Evolutionary conservation across 2,113 vertebrate species (phyloP).

Genomic region (Eolophus roseicapilla): DNA sequence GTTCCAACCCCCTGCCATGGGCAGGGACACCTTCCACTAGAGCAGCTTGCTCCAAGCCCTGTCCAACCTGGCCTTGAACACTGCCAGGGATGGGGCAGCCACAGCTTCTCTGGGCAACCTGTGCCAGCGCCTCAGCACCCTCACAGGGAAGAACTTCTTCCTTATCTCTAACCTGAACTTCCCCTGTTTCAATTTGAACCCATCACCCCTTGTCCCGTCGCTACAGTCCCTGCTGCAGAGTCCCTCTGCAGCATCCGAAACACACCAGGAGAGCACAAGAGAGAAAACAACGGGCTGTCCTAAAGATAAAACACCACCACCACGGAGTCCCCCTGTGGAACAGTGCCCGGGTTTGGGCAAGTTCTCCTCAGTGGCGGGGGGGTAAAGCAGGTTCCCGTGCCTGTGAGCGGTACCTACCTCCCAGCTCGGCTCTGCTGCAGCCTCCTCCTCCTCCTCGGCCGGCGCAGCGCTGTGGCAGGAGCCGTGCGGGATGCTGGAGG

Average conservation of each 20-base stretch:
- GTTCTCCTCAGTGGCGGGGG: neutral
- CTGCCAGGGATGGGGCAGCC: neutral
- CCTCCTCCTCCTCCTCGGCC: neutral
- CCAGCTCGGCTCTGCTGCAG: neutral
- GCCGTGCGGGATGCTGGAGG: neutral
- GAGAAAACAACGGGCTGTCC: neutral
- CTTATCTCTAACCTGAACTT: neutral
- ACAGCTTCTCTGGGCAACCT: neutral
- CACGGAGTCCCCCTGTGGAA: neutral
- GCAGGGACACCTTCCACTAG: neutral
- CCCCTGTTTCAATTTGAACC: neutral
- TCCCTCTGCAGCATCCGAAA: neutral
- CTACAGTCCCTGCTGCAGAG: neutral
- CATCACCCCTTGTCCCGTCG: neutral
- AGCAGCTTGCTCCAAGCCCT: no score
- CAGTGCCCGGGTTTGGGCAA: neutral
- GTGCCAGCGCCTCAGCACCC: no score
- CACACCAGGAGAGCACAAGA: neutral
- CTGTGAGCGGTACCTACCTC: neutral
- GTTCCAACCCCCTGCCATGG: neutral
- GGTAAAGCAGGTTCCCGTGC: neutral
- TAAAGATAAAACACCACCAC: neutral
- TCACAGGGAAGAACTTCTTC: neutral
- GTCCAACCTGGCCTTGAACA: neutral
- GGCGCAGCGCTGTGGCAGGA: fast-evolving